Percentiles rank a stretch among this genome's conserved stretches.
Evolutionary conservation across 2,888 invertebrate species (phyloP).

Genomic region (Thumatha senex): DNA sequence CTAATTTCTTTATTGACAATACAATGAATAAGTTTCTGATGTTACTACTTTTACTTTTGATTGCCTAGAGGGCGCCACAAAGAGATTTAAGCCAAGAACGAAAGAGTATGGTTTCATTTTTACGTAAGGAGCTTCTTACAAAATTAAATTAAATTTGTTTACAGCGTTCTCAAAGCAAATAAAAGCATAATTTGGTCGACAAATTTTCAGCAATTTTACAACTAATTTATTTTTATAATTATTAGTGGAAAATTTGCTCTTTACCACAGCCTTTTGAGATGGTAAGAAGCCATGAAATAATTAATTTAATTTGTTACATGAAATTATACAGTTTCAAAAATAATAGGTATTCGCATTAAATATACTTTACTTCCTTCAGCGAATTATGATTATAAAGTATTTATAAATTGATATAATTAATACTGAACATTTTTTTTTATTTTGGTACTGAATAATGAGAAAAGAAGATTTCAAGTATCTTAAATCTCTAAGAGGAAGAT

Average conservation of each 20-base stretch:
- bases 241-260: constrained; percentile 10
- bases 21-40: no score
- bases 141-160: background rate
- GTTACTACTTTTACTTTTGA: no score
- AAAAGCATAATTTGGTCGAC: constrained; percentile 9
- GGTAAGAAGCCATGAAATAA: constrained; percentile 5
- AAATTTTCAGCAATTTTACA: constrained; percentile 17
- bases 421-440: no score
- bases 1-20: no score
- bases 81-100: no score
- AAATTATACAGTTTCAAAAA: constrained; percentile 9
- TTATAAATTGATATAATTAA: no score
- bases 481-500: no score
- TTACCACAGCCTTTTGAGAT: constrained; percentile 4
- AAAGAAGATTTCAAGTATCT: no score
- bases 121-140: no score
- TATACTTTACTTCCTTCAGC: background rate
- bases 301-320: constrained; percentile 12
- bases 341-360: background rate
- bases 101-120: background rate
- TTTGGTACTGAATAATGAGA: no score
- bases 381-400: no score
- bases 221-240: constrained; percentile 17
- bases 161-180: constrained; percentile 17
- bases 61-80: no score